Base-by-base conservation (phyloP, 2,888 invertebrate species). In the Taenaris catops region DNA sequence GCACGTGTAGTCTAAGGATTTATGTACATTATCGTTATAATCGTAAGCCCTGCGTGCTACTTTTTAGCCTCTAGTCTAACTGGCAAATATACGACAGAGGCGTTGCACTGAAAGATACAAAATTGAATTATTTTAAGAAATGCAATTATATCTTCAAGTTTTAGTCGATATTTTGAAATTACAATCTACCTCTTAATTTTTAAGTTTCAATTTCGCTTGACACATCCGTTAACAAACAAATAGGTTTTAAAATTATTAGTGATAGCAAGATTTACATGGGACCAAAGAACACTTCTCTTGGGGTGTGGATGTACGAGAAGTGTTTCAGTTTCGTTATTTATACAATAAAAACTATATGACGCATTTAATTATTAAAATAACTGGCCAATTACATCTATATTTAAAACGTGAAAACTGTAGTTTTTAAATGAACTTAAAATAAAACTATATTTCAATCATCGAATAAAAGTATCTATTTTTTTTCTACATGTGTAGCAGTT, bases 161-260 rank as follows among this genome's bases (percentile, higher is more conserved):
- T 55, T 74, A 74, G 66, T 67, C 67, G 51, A 60, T 62, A 66
- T 76, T 70, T 75, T 73, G 74, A 78, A 81, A 81, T 83, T 80
- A 75, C 73, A 72, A 84, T 78, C 84, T 86, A 86, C 84, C 84
- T 86, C 86, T 80, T 80, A 65, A 71, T 72, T 53, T 71, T 54
- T 81, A 84, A 75, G 79, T 58, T 58, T 65, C 67, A 61, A 54
- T 52, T 60, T 66, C 61, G 53, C 56, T 55, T 57, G 57, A 54
- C 52, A 51, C 56, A 50, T 51, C 51, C 50, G 46, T 48, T 51
- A 46, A 48, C 49, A 49, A 38, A 29, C 8, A 49, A 55, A 55
- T 64, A 59, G 53, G 55, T 60, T 38, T 46, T 46, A 38, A 42
- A 29, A 46, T 37, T 41, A 31, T 48, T 49, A 48, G 44, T 34